Percentiles rank a stretch among this genome's conserved stretches.
Evolutionary conservation across 2,888 invertebrate species (phyloP).

Genomic region (Temnothorax unifasciatus): DNA sequence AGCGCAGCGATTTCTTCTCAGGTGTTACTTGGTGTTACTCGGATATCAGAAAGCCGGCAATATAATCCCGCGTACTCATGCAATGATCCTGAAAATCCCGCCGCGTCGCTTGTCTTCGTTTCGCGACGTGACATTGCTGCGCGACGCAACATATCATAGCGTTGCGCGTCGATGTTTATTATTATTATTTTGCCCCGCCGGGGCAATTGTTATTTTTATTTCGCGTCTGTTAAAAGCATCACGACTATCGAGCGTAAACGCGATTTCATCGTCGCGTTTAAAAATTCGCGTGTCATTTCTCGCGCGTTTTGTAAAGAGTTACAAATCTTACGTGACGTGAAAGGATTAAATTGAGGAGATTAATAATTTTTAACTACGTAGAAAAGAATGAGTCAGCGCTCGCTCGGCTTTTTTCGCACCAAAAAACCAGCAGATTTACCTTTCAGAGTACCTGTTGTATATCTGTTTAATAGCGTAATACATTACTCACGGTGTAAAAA

Average conservation of each 20-base stretch:
- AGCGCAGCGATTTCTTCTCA: slow-evolving; percentile 38
- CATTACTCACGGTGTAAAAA: slow-evolving; percentile 62
- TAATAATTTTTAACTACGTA: slow-evolving; percentile 46
- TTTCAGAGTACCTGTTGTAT: slow-evolving; percentile 50
- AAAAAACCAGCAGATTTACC: slow-evolving; percentile 45
- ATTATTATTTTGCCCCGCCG: slow-evolving; percentile 10
- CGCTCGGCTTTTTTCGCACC: slow-evolving; percentile 25
- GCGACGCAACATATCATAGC: background rate
- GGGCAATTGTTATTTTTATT: slow-evolving; percentile 7
- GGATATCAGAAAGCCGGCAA: slow-evolving; percentile 41
- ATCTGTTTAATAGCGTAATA: slow-evolving; percentile 67
- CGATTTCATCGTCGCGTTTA: background rate
- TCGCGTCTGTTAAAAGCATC: background rate
- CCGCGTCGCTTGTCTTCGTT: background rate
- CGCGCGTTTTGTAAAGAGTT: slow-evolving; percentile 9
- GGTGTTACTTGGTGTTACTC: slow-evolving; percentile 33
- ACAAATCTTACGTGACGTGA: slow-evolving; percentile 24
- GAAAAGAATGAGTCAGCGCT: slow-evolving; percentile 36
- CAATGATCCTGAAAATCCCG: slow-evolving; percentile 34
- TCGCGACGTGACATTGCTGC: background rate
- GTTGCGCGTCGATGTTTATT: slow-evolving; percentile 8
- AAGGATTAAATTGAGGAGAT: slow-evolving; percentile 32
- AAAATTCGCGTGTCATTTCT: slow-evolving; percentile 11
- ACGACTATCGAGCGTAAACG: background rate
- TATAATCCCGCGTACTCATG: slow-evolving; percentile 29